Evolutionary conservation across 2,888 invertebrate species (phyloP), one percentile per base, ranked within the genome.

Genomic region (Latrodectus hesperus): DNA sequence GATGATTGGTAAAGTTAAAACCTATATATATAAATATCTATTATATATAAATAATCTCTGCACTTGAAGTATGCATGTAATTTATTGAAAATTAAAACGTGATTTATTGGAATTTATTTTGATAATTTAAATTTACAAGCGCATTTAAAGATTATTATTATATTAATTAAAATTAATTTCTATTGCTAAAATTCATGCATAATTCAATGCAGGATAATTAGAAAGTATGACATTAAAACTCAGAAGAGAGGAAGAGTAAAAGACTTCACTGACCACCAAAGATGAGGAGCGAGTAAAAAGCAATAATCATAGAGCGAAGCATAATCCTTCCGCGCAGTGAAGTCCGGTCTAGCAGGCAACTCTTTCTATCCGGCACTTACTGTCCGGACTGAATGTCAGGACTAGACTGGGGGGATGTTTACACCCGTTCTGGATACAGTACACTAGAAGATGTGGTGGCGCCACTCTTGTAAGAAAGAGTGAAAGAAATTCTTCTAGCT

Each of bases 391-490:
- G 70, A 70, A 52, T 70, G 83, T 49, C 76, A 60, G 60, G 55
- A 83, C 76, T 83, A 75, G n/a, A 70, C 71, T 76, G 81, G 52
- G 67, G 22, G 76, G 71, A 83, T 74, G 67, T 82, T 74, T 82
- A 52, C 75, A 52, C 70, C 70, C 55, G 49, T n/a, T n/a, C 80
- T n/a, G 26, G 68, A 68, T 16, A 70, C 53, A 52, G 74, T 83
- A 67, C 83, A 70, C 76, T 17, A 52, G 60, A 55, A 26, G 70
- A 16, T 8, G 75, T 14, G 60, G 83, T 75, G 83, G 83, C 83
- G 83, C 83, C 83, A 71, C 83, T 70, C 22, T 22, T n/a, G 22
- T 38, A 26, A 9, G 26, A 70, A 22, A 38, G 60, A 60, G 22
- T 1, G 22, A 22, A 22, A 22, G 22, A 22, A 22, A 22, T 22